Percentiles rank a stretch among this genome's conserved stretches.
Conservation (phyloP, 2,797 vertebrate species). For the Momotus momota region DNA sequence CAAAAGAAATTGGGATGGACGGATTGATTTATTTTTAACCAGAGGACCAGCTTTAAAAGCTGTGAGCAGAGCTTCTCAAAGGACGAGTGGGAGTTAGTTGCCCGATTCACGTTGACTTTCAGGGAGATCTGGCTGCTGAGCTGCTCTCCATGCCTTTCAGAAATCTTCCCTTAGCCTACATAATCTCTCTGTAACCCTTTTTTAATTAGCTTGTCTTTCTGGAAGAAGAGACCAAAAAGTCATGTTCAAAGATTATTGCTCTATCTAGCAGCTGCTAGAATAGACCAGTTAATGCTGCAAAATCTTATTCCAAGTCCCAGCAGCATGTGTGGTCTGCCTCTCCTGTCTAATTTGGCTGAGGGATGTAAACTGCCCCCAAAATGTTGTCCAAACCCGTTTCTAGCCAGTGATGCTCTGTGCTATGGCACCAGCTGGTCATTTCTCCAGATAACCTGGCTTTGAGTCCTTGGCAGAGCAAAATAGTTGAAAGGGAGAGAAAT, state of each 20-base stretch:
- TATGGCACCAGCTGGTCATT: constrained; percentile 17
- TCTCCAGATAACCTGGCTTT: not conserved
- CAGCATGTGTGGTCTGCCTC: constrained; percentile 1
- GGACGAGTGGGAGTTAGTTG: constrained; percentile 8
- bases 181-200: constrained; percentile 57
- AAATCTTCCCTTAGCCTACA: constrained; percentile 24
- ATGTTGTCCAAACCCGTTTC: not conserved
- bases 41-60: not conserved
- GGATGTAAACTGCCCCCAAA: not conserved
- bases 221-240: constrained; percentile 34
- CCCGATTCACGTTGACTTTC: not conserved
- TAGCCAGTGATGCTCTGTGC: not conserved
- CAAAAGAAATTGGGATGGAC: not conserved
- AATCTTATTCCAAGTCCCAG: constrained; percentile 1
- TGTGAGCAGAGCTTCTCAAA: not conserved
- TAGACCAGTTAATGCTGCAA: constrained; percentile 20
- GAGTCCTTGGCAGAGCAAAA: constrained; percentile 36
- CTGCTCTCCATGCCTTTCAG: not conserved
- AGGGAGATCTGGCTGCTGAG: constrained; percentile 11
- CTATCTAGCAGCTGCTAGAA: constrained; percentile 51
- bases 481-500: constrained; percentile 12
- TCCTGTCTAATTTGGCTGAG: not conserved
- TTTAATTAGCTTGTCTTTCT: constrained; percentile 65
- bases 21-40: not conserved
- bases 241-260: constrained; percentile 48